Evolutionary conservation across 23 tunicate species (phyloP).

Genomic region (Halocynthia aurantium): DNA sequence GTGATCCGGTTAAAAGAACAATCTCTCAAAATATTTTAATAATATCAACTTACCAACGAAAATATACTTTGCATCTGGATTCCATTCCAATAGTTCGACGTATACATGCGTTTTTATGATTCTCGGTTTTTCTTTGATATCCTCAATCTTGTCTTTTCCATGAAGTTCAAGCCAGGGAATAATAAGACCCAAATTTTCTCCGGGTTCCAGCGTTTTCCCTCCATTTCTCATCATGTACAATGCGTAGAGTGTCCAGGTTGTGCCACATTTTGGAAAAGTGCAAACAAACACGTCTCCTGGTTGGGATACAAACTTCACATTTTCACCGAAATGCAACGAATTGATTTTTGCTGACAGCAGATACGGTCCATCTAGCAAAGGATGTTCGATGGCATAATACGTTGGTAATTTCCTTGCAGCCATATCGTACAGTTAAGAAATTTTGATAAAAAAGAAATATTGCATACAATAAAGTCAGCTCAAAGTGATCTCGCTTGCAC

Average conservation of each 20-base stretch:
- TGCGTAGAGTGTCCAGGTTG: slow-evolving; percentile 14
- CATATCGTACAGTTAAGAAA: too few relatives aligned
- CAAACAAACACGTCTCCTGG: slow-evolving; percentile 15
- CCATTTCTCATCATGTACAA: slow-evolving; percentile 14
- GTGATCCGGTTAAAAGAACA: too few relatives aligned
- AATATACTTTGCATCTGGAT: slow-evolving; percentile 21
- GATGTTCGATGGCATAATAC: not conserved
- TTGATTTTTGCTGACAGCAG: not conserved
- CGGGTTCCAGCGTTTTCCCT: not conserved
- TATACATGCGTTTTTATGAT: slow-evolving; percentile 15
- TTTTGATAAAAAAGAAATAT: too few relatives aligned
- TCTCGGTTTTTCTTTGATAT: not conserved
- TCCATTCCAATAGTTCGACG: not conserved
- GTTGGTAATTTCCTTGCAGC: too few relatives aligned
- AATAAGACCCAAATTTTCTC: not conserved
- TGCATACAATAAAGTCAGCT: too few relatives aligned
- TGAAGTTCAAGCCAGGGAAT: slow-evolving; percentile 3
- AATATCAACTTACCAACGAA: not conserved
- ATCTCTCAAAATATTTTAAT: too few relatives aligned
- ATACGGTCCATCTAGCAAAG: not conserved
- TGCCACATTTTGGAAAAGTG: slow-evolving; percentile 32
- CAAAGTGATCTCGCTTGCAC: too few relatives aligned
- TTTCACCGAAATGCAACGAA: not conserved
- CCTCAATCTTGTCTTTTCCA: not conserved
- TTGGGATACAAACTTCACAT: not conserved